Base-by-base conservation (phyloP, 1,140 invertebrate species). In the Drosophila albomicans region DNA sequence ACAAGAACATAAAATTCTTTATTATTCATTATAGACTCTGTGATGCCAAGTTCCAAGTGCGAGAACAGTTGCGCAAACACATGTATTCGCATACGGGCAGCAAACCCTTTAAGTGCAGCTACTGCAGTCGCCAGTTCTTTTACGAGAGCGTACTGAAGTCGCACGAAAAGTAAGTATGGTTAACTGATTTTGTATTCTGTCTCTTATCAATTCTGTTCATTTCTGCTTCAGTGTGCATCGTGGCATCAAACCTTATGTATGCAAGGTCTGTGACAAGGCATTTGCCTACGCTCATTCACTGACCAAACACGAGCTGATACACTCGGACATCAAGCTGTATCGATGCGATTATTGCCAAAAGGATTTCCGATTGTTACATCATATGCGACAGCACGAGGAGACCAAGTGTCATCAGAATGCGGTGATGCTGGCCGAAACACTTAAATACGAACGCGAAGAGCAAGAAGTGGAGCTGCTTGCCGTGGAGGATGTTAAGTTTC, bases 341-440 rank as follows among this genome's bases (percentile, higher is more conserved):
- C 78, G 82, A 1, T 92, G 91, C 52, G 80, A 91, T 0, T 92
- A 90, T 30, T 92, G 91, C 25, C 71, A 87, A 20, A 92, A 92
- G 62, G 91, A 92, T 30, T 92, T 92, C 62, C 87, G 91, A 0
- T 46, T 92, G n/a, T 64, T 91, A 5, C 91, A 92, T 69, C 91
- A 92, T 49, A 87, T 92, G 88, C 89, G 91, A 7, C 91, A 92
- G 46, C 91, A 92, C 56, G 88, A 91, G 54, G 77, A 90, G 46
- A 92, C 91, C 11, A 91, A 87, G 54, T 61, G 81, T 11, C 91
- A 92, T 52, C 82, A 90, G n/a, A 92, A 91, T 30, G 91, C 91
- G 11, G 91, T 92, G 13, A 68, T 79, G 67, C 32, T 78, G 7
- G 81, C 81, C 15, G 75, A 91, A 63, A 82, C 56, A 30, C 54